Conservation (phyloP, 2,888 invertebrate genomes). For the Hemaris fuciformis region DNA sequence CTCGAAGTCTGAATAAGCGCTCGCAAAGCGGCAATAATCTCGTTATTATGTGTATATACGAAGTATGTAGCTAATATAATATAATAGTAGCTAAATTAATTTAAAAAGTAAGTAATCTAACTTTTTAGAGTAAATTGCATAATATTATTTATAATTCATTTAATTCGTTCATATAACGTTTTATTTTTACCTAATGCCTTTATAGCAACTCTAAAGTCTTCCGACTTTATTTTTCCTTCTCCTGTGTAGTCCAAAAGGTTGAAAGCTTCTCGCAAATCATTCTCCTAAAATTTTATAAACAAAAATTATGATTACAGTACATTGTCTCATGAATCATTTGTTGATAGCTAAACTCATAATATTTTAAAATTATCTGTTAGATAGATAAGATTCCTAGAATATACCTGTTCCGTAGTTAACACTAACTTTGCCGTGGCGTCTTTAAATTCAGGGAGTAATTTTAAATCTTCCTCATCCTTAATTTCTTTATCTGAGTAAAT, state of each 20-base stretch:
- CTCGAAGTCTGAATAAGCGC: background rate
- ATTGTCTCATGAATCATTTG: no score
- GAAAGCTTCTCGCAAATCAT: slow-evolving; percentile 67
- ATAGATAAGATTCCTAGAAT: background rate
- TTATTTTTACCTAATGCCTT: slow-evolving; percentile 73
- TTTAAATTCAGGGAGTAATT: slow-evolving; percentile 26
- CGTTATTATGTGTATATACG: no score
- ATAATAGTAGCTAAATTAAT: no score
- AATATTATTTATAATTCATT: no score
- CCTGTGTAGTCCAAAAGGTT: slow-evolving; percentile 68
- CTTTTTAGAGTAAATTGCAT: no score
- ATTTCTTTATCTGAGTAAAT: slow-evolving; percentile 38
- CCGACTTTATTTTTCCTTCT: slow-evolving; percentile 70
- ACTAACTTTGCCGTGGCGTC: slow-evolving; percentile 50
- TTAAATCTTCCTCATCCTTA: slow-evolving; percentile 27
- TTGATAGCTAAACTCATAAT: no score
- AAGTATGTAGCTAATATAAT: no score
- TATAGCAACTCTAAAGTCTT: slow-evolving; percentile 71
- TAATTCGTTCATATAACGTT: no score
- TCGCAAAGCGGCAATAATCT: no score
- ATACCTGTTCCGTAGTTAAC: slow-evolving; percentile 59
- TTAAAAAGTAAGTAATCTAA: no score
- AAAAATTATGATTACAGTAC: background rate
- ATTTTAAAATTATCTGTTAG: background rate
- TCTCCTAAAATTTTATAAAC: slow-evolving; percentile 47